These are phyloP conservation scores for Furnarius figulus DNA, from an alignment of 2,113 vertebrate species.

Conservation along the genomic window DNA sequence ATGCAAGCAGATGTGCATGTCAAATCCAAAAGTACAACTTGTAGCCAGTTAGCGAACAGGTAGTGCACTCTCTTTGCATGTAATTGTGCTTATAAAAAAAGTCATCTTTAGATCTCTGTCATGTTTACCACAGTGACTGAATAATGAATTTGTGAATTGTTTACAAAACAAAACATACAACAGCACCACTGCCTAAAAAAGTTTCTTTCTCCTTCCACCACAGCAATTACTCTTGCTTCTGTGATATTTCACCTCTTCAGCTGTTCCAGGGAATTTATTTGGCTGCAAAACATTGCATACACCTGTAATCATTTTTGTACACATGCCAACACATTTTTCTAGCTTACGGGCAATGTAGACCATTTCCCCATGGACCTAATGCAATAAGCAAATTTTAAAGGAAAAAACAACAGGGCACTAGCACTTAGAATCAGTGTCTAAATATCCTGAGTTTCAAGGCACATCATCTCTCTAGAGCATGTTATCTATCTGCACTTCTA, in stretches of 20 bases:
- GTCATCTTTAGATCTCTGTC: neutral
- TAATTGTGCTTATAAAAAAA: neutral
- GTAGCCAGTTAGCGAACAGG: neutral
- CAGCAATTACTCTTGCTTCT: neutral
- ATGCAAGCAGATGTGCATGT: neutral
- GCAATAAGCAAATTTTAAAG: neutral
- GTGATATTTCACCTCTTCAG: neutral
- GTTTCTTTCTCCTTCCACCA: neutral
- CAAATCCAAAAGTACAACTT: neutral
- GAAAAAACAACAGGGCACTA: neutral
- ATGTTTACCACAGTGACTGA: neutral
- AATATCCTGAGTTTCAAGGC: neutral
- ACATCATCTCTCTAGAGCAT: neutral
- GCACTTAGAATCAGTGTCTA: neutral
- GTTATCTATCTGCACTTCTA: neutral
- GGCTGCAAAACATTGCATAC: neutral
- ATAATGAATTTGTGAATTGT: neutral
- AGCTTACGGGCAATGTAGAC: neutral
- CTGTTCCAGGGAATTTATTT: neutral
- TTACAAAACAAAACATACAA: neutral
- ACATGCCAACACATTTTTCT: neutral
- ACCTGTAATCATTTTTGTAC: neutral
- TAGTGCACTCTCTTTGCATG: neutral
- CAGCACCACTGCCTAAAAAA: neutral
- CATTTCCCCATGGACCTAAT: neutral